These are phyloP conservation scores for Varroa destructor DNA, from an alignment of 1,140 invertebrate species.

Conservation along the genomic window DNA sequence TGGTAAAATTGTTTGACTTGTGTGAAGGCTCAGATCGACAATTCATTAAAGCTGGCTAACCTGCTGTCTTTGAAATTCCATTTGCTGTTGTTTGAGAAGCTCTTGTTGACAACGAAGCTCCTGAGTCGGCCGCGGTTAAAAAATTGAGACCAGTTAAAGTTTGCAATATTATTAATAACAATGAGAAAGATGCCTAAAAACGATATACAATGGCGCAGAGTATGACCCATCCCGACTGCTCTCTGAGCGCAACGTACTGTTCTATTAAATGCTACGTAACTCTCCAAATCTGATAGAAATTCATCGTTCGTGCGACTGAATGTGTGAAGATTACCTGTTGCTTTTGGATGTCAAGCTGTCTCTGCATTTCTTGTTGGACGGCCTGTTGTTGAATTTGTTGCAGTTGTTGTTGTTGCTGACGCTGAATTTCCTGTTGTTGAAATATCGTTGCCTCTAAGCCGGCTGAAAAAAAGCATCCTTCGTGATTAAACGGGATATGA, in stretches of 20 bases:
- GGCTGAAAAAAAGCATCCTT: no score
- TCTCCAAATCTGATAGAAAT: background rate
- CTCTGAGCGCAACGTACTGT: no score
- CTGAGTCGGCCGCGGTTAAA: background rate
- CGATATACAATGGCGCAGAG: no score
- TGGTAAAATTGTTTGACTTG: no score
- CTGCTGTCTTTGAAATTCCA: conserved; percentile 26
- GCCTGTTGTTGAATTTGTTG: conserved; percentile 23
- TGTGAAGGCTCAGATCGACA: no score
- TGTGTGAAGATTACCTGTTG: background rate
- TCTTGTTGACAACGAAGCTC: conserved; percentile 26
- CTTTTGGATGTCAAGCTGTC: conserved; percentile 14
- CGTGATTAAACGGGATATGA: no score
- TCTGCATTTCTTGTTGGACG: conserved; percentile 5
- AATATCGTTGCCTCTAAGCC: background rate
- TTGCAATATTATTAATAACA: no score
- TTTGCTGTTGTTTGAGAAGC: conserved; percentile 23
- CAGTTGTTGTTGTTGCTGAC: conserved; percentile 19
- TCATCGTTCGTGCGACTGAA: background rate
- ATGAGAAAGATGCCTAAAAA: no score
- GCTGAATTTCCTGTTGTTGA: conserved; percentile 17
- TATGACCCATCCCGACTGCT: no score
- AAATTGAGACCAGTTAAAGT: no score
- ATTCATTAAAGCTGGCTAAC: background rate
- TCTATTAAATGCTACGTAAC: no score